phyloP scores from a whole-genome alignment of 37 sponge, comb jelly and placozoan genomes.

The Hexactinellida sp. region DNA sequence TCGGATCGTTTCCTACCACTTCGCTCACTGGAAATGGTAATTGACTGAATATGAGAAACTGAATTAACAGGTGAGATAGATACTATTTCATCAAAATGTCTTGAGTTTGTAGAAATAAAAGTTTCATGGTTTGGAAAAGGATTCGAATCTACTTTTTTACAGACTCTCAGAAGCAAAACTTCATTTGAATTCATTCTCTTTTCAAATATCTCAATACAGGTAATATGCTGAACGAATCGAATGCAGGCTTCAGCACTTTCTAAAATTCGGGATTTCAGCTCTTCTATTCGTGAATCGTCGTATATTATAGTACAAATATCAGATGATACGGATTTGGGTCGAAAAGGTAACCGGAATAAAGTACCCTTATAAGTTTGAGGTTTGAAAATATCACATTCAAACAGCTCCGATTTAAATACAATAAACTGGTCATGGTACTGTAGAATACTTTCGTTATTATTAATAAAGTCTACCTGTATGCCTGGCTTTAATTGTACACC shows the following conservation, averaged over 20 bases:
- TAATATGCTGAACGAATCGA: slow-evolving; percentile 35
- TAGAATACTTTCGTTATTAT: slow-evolving; percentile 23
- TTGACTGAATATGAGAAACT: neutral
- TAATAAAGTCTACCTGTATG: slow-evolving; percentile 37
- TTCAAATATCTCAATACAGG: slow-evolving; percentile 25
- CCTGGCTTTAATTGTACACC: slow-evolving; percentile 39
- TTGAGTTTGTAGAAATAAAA: neutral
- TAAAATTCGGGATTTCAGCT: neutral
- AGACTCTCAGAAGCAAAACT: neutral
- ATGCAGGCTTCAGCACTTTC: slow-evolving; percentile 16
- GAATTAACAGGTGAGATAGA: neutral
- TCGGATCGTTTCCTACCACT: neutral
- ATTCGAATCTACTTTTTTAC: neutral
- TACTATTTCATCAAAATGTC: neutral
- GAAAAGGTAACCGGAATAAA: slow-evolving; percentile 64
- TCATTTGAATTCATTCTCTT: neutral
- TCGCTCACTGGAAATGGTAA: neutral
- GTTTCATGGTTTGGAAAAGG: neutral
- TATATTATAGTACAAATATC: neutral
- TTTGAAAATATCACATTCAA: neutral
- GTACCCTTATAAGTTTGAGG: slow-evolving; percentile 42
- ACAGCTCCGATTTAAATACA: neutral
- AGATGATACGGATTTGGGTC: neutral
- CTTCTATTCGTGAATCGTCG: neutral
- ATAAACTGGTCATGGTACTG: neutral